Conservation (phyloP, 37 sponge, comb jelly and placozoan species). For the Corticium candelabrum region DNA sequence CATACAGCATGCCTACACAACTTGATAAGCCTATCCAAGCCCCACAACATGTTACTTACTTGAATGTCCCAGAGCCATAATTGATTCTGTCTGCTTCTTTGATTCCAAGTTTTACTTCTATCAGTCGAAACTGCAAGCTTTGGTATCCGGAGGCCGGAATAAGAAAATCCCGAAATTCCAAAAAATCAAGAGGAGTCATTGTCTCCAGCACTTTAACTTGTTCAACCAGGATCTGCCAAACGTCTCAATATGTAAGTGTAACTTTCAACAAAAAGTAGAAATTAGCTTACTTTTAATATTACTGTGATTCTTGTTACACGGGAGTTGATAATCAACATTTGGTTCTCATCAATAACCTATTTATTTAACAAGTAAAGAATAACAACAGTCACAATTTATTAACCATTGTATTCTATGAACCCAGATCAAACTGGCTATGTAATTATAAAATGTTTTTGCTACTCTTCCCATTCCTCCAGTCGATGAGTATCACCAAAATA, state of each 20-base stretch:
- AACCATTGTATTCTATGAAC: too few species aligned
- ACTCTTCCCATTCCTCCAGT: too few species aligned
- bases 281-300: slow-evolving; percentile 43
- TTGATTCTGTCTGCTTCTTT: too few species aligned
- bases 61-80: too few species aligned
- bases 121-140: slow-evolving; percentile 41
- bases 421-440: too few species aligned
- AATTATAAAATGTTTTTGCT: too few species aligned
- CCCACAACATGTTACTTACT: too few species aligned
- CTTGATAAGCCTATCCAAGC: too few species aligned
- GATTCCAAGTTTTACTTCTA: slow-evolving; percentile 37
- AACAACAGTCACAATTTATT: too few species aligned
- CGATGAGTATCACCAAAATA: too few species aligned
- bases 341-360: slow-evolving; percentile 32
- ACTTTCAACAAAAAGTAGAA: too few species aligned
- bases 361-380: not conserved
- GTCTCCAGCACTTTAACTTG: slow-evolving; percentile 43
- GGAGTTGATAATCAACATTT: slow-evolving; percentile 27
- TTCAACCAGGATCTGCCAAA: slow-evolving; percentile 9
- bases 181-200: slow-evolving; percentile 47
- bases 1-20: too few species aligned
- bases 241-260: not conserved
- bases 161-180: slow-evolving; percentile 36
- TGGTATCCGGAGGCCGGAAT: slow-evolving; percentile 53
- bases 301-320: slow-evolving; percentile 27